Base-by-base conservation (phyloP, 92 coral and sea anemone species). In the Epizoanthus scotinus region DNA sequence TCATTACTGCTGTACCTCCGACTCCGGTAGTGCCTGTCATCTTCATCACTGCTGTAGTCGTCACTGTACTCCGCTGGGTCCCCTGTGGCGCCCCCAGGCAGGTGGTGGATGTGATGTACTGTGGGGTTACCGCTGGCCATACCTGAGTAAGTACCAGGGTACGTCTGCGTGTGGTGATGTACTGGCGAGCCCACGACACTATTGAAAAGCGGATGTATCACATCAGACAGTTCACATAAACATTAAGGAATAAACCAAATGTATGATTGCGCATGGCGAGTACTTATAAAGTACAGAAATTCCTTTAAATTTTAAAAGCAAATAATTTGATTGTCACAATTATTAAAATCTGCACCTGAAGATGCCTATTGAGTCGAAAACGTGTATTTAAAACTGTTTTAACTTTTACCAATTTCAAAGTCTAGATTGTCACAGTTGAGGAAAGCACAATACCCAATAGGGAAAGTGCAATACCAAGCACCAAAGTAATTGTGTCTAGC, bases 111-210 rank as follows among this genome's bases (percentile, higher is more conserved):
- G 29, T 92, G 97, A 63, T 92, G 97, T 10, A 92, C 85, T 0
- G 80, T 79, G 71, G 97, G 90, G 15, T 88, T 67, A 71, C 89
- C 92, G 54, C 86, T 81, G 18, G 74, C 86, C 44, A 63, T 77
- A n/a, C 97, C 97, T 12, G 97, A 92, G 84, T 92, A 87, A 18
- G 82, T 82, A 53, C 81, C 63, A 26, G 83, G 89, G 78, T 86
- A 86, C 20, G 99, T 96, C 65, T 86, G 91, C 6, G 97, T 93
- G 82, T 96, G 99, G 72, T 93, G 98, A 82, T 91, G 86, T 24
- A 81, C 91, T 8, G 94, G 97, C 3, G 92, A 81, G 47, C 93
- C 58, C 42, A 80, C 79, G 55, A 84, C 73, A 50, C 86, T 87
- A 22, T 58, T 49, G 58, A 20, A 22, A 20, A 47, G 31, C 36